Conservation (phyloP, 1,140 invertebrate genomes). For the Tribolium castaneum region DNA sequence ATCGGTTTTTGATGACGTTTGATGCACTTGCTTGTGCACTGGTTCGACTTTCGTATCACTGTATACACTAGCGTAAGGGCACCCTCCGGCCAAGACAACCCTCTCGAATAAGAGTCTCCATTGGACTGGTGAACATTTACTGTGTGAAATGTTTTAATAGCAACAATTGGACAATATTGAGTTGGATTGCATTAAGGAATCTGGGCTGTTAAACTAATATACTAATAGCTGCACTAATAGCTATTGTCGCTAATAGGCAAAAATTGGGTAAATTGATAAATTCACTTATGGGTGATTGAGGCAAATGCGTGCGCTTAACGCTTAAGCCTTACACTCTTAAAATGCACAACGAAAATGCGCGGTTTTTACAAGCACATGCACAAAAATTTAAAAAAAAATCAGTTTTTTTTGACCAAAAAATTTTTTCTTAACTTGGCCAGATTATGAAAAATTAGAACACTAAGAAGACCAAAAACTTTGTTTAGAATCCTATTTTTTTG, state of each 20-base stretch:
- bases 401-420: too few relatives aligned
- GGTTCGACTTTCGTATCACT: too few relatives aligned
- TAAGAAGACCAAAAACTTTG: too few relatives aligned
- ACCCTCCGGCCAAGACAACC: constrained; percentile 50
- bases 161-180: constrained; percentile 65
- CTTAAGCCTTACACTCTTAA: constrained; percentile 44
- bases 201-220: constrained; percentile 64
- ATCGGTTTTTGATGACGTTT: too few relatives aligned
- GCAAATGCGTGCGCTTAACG: constrained; percentile 57
- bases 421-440: too few relatives aligned
- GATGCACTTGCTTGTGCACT: too few relatives aligned
- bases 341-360: too few relatives aligned
- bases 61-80: neutral
- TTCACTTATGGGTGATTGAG: constrained; percentile 63
- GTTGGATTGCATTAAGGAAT: constrained; percentile 65
- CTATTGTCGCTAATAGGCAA: constrained; percentile 65
- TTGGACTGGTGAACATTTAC: constrained; percentile 60
- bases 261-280: constrained; percentile 67
- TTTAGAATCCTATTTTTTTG: too few relatives aligned
- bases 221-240: constrained; percentile 65
- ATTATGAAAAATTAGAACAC: too few relatives aligned
- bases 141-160: constrained; percentile 64
- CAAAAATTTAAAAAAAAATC: too few relatives aligned
- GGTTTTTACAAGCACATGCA: too few relatives aligned
- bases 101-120: constrained; percentile 55